phyloP scores from a whole-genome alignment of 1,140 invertebrate species.

The Lycorma delicatula region DNA sequence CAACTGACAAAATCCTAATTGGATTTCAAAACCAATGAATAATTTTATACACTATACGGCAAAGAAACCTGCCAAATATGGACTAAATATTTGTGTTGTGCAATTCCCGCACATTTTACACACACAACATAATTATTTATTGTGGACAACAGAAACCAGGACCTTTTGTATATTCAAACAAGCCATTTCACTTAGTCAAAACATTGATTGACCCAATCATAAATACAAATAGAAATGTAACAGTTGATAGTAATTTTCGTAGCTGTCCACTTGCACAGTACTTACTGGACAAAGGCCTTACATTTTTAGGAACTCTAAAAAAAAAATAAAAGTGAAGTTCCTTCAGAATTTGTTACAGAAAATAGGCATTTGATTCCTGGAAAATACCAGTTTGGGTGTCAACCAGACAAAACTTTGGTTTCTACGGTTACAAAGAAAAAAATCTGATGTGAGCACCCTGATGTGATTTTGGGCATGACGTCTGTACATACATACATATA shows the following conservation, averaged over 20 bases:
- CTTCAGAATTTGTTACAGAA: too few species aligned
- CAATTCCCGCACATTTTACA: conserved; percentile 28
- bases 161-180: conserved; percentile 10
- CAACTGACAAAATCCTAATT: not conserved
- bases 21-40: not conserved
- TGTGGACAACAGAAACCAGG: conserved; percentile 32
- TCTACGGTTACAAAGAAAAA: conserved; percentile 7
- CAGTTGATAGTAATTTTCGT: not conserved
- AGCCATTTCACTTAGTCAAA: conserved; percentile 1
- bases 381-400: too few species aligned
- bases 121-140: conserved; percentile 31
- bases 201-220: not conserved
- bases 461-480: too few species aligned
- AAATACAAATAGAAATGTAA: conserved; percentile 2
- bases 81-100: not conserved
- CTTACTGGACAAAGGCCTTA: not conserved
- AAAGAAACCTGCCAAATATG: conserved; percentile 1
- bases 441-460: too few species aligned
- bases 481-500: too few species aligned
- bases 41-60: not conserved
- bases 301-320: conserved; percentile 1
- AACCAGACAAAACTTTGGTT: too few species aligned
- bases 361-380: too few species aligned
- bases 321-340: not conserved
- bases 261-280: not conserved